Percentiles rank a stretch among this genome's conserved stretches.
Conservation (phyloP, 2,888 invertebrate species). For the Zhuqinia jingwanae region DNA sequence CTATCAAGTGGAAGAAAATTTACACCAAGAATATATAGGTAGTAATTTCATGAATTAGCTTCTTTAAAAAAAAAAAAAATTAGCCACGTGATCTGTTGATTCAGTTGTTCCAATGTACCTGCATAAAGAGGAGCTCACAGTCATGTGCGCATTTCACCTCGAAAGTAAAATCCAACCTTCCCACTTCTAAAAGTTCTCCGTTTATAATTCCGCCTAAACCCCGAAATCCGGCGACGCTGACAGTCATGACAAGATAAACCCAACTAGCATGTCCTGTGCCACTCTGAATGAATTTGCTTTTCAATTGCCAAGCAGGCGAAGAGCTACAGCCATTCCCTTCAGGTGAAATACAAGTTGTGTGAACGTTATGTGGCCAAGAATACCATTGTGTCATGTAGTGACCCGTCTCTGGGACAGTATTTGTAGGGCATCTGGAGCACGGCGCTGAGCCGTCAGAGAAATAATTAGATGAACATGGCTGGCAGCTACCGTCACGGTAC, state of each 20-base stretch:
- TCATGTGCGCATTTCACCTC: slow-evolving; percentile 82
- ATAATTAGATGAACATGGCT: slow-evolving; percentile 82
- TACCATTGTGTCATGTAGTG: slow-evolving; percentile 78
- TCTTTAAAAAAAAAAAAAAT: background rate
- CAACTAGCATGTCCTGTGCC: slow-evolving; percentile 82
- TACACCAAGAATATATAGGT: background rate
- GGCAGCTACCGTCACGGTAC: slow-evolving; percentile 81
- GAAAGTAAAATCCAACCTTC: slow-evolving; percentile 82
- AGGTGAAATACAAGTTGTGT: slow-evolving; percentile 81
- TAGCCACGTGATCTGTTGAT: background rate
- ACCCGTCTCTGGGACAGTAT: slow-evolving; percentile 83
- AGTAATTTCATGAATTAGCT: no score
- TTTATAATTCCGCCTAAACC: slow-evolving; percentile 80
- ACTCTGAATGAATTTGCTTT: slow-evolving; percentile 82
- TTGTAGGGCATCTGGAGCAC: slow-evolving; percentile 81
- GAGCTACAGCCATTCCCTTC: slow-evolving; percentile 81
- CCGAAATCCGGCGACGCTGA: slow-evolving; percentile 82
- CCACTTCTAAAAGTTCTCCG: slow-evolving; percentile 81
- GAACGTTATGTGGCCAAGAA: slow-evolving; percentile 80
- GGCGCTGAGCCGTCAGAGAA: slow-evolving; percentile 81
- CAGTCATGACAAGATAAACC: slow-evolving; percentile 82
- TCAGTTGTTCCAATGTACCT: slow-evolving; percentile 80
- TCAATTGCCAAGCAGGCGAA: slow-evolving; percentile 82
- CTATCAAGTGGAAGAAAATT: no score
- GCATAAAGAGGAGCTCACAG: slow-evolving; percentile 83